Percentiles rank a stretch among this genome's conserved stretches.
These are phyloP conservation scores for Berghia stephanieae DNA, from an alignment of 1,140 invertebrate genomes.

Conservation along the genomic window DNA sequence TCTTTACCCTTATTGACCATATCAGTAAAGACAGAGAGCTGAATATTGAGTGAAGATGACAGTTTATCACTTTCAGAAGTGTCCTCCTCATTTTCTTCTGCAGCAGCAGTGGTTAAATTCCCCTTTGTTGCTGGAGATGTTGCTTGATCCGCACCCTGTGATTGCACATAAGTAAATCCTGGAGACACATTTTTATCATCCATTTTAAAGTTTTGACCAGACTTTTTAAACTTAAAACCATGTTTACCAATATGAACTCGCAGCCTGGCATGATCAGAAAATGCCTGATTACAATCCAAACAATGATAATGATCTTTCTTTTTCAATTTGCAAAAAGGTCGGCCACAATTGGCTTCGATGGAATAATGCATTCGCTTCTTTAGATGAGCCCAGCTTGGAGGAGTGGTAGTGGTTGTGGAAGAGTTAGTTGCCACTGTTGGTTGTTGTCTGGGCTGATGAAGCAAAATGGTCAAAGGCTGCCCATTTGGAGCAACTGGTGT, in stretches of 20 bases:
- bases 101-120: too few species aligned
- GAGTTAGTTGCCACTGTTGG: background rate
- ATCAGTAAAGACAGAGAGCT: conserved; percentile 51
- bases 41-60: conserved; percentile 57
- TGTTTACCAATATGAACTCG: conserved; percentile 67
- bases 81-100: conserved; percentile 29
- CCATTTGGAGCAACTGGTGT: background rate
- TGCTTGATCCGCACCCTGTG: too few species aligned
- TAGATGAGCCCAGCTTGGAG: conserved; percentile 47
- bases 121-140: too few species aligned
- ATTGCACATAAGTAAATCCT: too few species aligned
- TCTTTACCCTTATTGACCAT: conserved; percentile 49
- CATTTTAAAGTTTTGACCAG: too few species aligned
- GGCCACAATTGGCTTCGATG: conserved; percentile 74
- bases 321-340: conserved; percentile 87
- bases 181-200: too few species aligned
- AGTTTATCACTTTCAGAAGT: conserved; percentile 35
- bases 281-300: conserved; percentile 83
- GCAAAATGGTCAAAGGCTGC: conserved; percentile 11
- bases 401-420: conserved; percentile 5
- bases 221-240: conserved; percentile 51
- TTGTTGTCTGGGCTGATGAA: background rate
- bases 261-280: conserved; percentile 66
- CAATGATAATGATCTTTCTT: conserved; percentile 86
- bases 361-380: conserved; percentile 56